phyloP scores from a whole-genome alignment of 2,888 invertebrate genomes.

The Galerucella calmariensis region DNA sequence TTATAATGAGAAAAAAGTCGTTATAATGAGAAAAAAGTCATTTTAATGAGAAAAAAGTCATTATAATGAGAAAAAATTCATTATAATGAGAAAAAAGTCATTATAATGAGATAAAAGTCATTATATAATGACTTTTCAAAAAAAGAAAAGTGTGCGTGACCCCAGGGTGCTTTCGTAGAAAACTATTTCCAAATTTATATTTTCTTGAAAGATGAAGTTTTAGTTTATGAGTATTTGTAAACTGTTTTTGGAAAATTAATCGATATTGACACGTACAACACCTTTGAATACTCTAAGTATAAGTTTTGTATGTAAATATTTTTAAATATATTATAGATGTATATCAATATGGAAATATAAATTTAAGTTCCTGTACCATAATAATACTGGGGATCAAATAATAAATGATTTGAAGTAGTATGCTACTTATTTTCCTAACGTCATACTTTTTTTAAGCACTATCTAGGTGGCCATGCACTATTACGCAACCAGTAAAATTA shows the following conservation, averaged over 20 bases:
- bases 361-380: background rate
- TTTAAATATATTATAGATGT: background rate
- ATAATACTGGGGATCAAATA: constrained; percentile 7
- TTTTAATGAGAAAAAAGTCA: too few species aligned
- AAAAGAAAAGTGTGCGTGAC: too few species aligned
- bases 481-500: background rate
- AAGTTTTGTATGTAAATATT: constrained; percentile 19
- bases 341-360: constrained; percentile 1
- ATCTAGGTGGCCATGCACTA: too few species aligned
- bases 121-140: too few species aligned
- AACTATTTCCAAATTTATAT: background rate
- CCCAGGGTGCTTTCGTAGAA: too few species aligned
- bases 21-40: too few species aligned
- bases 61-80: too few species aligned
- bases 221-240: background rate
- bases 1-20: too few species aligned
- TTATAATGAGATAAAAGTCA: too few species aligned
- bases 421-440: background rate
- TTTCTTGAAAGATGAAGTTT: background rate
- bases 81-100: too few species aligned
- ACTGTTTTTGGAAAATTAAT: background rate
- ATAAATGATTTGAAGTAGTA: constrained; percentile 3
- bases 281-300: constrained; percentile 20
- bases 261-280: background rate
- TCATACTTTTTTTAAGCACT: background rate